These are phyloP conservation scores for Sciaenops ocellatus DNA, from an alignment of 2,797 vertebrate species.

Conservation along the genomic window DNA sequence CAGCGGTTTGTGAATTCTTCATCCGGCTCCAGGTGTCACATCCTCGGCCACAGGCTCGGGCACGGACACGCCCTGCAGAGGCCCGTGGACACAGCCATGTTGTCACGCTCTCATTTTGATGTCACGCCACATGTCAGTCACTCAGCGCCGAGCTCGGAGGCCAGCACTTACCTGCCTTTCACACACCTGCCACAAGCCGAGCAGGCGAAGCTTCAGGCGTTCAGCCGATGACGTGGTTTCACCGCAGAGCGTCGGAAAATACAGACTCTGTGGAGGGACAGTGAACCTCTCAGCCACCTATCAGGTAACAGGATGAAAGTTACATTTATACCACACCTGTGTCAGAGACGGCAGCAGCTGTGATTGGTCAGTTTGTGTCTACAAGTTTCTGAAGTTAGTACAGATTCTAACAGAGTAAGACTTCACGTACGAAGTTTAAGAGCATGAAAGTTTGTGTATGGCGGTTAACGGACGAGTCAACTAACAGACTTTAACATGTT, in stretches of 20 bases:
- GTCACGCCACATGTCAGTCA: constrained; percentile 49
- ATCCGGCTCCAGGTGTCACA: constrained; percentile 53
- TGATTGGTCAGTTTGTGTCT: no score
- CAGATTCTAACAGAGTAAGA: no score
- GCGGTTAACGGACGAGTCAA: no score
- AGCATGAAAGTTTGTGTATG: no score
- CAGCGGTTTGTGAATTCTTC: constrained; percentile 22
- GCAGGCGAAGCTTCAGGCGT: neutral
- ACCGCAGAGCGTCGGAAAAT: neutral
- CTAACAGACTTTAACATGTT: no score
- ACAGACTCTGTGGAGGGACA: neutral
- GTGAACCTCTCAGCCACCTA: neutral
- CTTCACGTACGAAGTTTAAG: no score
- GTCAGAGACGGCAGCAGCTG: no score
- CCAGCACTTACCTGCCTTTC: constrained; percentile 28
- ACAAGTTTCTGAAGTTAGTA: no score
- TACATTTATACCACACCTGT: neutral
- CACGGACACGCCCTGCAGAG: constrained; percentile 20
- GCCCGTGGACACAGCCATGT: constrained; percentile 28
- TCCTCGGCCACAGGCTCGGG: constrained; percentile 25
- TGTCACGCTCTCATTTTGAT: constrained; percentile 50
- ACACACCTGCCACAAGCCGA: constrained; percentile 13
- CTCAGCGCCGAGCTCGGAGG: constrained; percentile 39
- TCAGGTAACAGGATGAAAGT: neutral
- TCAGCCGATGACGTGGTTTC: neutral